Conservation (phyloP, 1,140 invertebrate genomes). For the Drosophila sturtevanti region DNA sequence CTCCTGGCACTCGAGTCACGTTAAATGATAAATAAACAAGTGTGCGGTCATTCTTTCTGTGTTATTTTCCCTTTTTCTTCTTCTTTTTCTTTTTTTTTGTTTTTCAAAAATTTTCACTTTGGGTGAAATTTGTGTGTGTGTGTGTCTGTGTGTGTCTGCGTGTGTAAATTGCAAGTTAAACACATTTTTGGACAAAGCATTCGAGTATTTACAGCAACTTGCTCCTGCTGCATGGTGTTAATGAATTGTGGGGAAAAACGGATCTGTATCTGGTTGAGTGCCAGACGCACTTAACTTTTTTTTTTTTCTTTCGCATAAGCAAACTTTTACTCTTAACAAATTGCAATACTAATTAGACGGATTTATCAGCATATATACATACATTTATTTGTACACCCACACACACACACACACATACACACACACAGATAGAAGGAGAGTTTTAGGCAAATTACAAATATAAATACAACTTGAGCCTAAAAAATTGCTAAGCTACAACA, state of each 20-base stretch:
- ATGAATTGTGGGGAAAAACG: slow-evolving; percentile 57
- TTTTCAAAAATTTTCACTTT: not conserved
- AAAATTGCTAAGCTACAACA: not conserved
- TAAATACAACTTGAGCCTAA: slow-evolving; percentile 3
- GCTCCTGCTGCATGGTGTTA: slow-evolving; percentile 32
- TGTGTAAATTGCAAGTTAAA: slow-evolving; percentile 18
- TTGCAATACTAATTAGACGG: slow-evolving; percentile 50
- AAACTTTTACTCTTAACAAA: slow-evolving; percentile 40
- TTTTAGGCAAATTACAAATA: slow-evolving; percentile 6
- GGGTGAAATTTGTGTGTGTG: not conserved
- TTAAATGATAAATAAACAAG: slow-evolving; percentile 78
- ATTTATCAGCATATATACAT: slow-evolving; percentile 32
- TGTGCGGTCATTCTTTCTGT: slow-evolving; percentile 50
- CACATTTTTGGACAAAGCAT: slow-evolving; percentile 16
- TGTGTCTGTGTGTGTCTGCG: no score
- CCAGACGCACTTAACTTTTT: slow-evolving; percentile 6
- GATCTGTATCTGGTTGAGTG: slow-evolving; percentile 6
- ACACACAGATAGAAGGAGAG: not conserved
- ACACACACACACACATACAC: not conserved
- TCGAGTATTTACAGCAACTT: slow-evolving; percentile 38
- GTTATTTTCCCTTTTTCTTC: slow-evolving; percentile 8
- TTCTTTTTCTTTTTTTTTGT: not conserved
- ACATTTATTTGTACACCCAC: not conserved
- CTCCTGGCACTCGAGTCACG: slow-evolving; percentile 18
- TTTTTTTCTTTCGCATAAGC: not conserved